phyloP scores from a whole-genome alignment of 2,797 vertebrate genomes.

The Microtus agrestis region DNA sequence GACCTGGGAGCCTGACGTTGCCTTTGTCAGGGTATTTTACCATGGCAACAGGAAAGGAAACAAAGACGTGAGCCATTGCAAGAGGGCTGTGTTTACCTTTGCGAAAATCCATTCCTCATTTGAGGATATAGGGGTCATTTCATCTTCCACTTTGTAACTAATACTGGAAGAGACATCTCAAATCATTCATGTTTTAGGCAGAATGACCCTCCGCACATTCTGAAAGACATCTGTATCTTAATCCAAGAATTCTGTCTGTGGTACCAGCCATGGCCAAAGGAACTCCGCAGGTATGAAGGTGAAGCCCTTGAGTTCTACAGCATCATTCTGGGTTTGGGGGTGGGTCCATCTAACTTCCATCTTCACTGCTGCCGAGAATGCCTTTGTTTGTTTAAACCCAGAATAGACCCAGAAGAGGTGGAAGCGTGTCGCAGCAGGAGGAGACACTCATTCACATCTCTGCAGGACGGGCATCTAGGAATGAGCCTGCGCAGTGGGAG shows the following conservation, averaged over 20 bases:
- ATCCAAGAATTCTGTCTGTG: background rate
- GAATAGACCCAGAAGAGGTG: too few species aligned
- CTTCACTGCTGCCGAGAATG: background rate
- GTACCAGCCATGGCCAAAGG: accelerated
- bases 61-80: background rate
- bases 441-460: accelerated
- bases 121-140: background rate
- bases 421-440: background rate
- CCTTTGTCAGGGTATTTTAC: background rate
- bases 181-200: background rate
- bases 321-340: background rate
- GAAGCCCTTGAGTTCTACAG: background rate
- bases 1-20: background rate
- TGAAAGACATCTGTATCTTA: too few species aligned
- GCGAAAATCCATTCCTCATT: accelerated
- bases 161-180: background rate
- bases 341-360: background rate
- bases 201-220: background rate
- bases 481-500: accelerated
- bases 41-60: background rate
- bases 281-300: background rate
- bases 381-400: background rate
- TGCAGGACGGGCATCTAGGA: background rate
- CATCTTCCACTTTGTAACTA: background rate
- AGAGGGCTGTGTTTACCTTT: background rate